Evolutionary conservation across 2,797 vertebrate genomes (phyloP).

Genomic region (Tarsius wallacei): DNA sequence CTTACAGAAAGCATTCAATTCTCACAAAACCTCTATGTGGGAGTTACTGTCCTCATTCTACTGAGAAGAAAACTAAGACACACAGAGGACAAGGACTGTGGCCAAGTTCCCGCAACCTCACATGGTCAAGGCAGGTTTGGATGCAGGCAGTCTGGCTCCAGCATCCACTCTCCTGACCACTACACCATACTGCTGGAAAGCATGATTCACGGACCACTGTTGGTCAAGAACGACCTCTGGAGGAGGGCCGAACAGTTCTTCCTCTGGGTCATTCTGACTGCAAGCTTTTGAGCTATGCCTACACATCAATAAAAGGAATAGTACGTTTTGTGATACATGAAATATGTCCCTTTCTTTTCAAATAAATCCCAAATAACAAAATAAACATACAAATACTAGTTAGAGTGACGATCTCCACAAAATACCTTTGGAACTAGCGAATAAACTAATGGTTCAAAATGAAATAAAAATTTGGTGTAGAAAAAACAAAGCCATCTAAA

Average conservation of each 20-base stretch:
- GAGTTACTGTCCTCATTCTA: fast-evolving
- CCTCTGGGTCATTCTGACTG: fast-evolving
- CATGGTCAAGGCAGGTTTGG: fast-evolving
- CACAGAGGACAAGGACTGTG: fast-evolving
- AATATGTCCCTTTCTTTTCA: not conserved
- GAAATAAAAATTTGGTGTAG: not conserved
- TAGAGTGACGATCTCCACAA: not conserved
- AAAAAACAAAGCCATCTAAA: not conserved
- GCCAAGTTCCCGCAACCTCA: fast-evolving
- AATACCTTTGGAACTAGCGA: not conserved
- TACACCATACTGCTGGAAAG: fast-evolving
- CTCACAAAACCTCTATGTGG: fast-evolving
- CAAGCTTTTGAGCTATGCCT: not conserved
- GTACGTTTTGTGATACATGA: not conserved
- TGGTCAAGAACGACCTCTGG: fast-evolving
- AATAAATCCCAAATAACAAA: not conserved
- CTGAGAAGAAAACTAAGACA: not conserved
- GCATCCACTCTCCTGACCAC: fast-evolving
- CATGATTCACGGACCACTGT: fast-evolving
- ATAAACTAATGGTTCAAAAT: not conserved
- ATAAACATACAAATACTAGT: not conserved
- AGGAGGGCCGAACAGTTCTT: not conserved
- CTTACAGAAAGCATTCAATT: fast-evolving
- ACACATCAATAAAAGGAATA: fast-evolving
- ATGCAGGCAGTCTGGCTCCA: not conserved